Evolutionary conservation across 2,113 vertebrate species (phyloP).

Genomic region (Festucalex cinctus): DNA sequence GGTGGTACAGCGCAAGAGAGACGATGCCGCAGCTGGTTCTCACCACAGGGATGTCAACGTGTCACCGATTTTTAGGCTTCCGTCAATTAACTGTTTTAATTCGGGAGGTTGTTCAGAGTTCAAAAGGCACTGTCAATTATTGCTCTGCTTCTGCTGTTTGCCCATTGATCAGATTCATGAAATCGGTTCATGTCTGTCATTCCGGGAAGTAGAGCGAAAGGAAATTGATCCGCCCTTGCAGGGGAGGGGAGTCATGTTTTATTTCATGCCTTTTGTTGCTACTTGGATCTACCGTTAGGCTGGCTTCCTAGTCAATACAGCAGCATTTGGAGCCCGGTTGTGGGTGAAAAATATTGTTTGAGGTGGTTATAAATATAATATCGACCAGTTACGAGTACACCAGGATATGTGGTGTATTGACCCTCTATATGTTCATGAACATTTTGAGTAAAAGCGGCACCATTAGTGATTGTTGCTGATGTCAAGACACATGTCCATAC

Average conservation of each 20-base stretch:
- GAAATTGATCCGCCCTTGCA: conserved; percentile 26
- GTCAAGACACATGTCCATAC: neutral
- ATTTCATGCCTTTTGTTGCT: conserved; percentile 16
- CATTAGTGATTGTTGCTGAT: neutral
- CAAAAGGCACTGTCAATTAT: conserved; percentile 7
- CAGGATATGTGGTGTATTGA: neutral
- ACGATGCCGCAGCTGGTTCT: conserved; percentile 14
- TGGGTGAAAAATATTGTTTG: conserved; percentile 5
- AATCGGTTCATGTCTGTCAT: conserved; percentile 22
- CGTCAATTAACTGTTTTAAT: conserved; percentile 21
- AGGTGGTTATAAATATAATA: neutral
- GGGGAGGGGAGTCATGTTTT: conserved; percentile 9
- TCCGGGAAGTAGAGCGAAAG: conserved; percentile 37
- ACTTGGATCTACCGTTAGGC: neutral
- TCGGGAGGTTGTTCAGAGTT: conserved; percentile 13
- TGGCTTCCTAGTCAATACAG: conserved; percentile 4
- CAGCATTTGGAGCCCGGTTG: neutral
- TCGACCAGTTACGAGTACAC: neutral
- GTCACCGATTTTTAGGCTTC: conserved; percentile 14
- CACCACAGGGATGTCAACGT: conserved; percentile 22
- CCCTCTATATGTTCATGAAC: neutral
- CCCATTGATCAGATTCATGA: conserved; percentile 38
- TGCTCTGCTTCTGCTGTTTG: conserved; percentile 14
- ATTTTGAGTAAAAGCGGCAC: conserved; percentile 19
- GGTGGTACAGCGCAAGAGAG: neutral